phyloP scores from a whole-genome alignment of 2,113 vertebrate species.

The Conger conger region DNA sequence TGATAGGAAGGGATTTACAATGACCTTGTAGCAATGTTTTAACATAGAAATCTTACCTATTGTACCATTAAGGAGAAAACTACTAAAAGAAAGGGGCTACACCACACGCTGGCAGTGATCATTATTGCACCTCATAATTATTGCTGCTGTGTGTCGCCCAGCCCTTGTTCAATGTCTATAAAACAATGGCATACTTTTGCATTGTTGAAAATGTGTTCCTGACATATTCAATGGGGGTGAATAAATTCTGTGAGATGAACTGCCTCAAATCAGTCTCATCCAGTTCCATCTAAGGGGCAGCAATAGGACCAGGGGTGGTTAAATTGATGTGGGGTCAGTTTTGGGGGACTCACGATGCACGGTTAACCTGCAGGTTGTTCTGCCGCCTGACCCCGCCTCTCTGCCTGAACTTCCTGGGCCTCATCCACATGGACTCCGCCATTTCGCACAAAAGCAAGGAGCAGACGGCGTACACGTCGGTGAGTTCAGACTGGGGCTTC shows the following conservation, averaged over 20 bases:
- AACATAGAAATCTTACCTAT: no score
- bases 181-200: no score
- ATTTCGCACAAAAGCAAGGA: slow-evolving; percentile 81
- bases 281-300: neutral
- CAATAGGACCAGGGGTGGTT: neutral
- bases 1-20: no score
- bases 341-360: neutral
- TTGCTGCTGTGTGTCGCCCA: no score
- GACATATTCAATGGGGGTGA: neutral
- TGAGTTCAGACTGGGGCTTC: slow-evolving; percentile 61
- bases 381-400: slow-evolving; percentile 91
- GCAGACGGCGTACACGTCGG: slow-evolving; percentile 89
- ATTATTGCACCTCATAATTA: no score
- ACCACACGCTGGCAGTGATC: no score
- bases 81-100: no score
- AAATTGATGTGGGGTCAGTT: neutral
- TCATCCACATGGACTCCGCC: slow-evolving; percentile 92
- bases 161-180: no score
- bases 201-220: neutral
- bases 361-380: slow-evolving; percentile 77
- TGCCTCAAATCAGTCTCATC: neutral
- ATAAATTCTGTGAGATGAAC: neutral
- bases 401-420: slow-evolving; percentile 92
- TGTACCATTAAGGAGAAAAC: no score
- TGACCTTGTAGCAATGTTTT: no score